Evolutionary conservation across 2,888 invertebrate genomes (phyloP), one percentile per base, ranked within the genome.

Genomic region (Trichopria drosophilae): DNA sequence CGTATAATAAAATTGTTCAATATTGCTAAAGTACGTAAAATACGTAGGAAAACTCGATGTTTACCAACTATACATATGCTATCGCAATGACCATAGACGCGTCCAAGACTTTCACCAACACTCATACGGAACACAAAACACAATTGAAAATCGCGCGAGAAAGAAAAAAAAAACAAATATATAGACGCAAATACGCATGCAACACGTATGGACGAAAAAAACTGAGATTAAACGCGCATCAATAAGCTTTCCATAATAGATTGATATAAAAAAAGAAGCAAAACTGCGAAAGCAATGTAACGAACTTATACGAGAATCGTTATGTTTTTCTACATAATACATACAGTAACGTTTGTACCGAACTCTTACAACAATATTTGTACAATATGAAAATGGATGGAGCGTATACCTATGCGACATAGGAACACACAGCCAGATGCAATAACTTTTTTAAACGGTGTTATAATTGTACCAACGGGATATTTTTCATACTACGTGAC

Each of bases 311-410:
- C 46, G 53, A 54, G 66, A 70, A 71, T 73, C 69, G 71, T 72
- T 72, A 71, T 72, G 73, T 73, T 73, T 65, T 73, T 73, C 71
- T 73, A 73, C 47, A 26, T 44, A 51, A 50, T 47, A 40, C 51
- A 44, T 51, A 48, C 72, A 72, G 69, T 73, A 73, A 73, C 69
- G 71, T 73, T 72, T 73, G 71, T 73, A 73, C 72, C 71, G 69
- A 72, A 71, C 71, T 72, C 71, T 71, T 72, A 68, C 69, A 73
- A 71, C 69, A 69, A 66, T 67, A 68, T 72, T 72, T 73, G 71
- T 73, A 73, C 69, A 71, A 73, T 73, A 72, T 71, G 68, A 62
- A 57, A 61, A 59, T 62, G 55, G 66, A n/a, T n/a, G n/a, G n/a
- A n/a, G n/a, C n/a, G n/a, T n/a, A n/a, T n/a, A n/a, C 67, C 71